A percentile compares a stretch with the other conserved stretches of the same genome.
Conservation (phyloP, 2,797 vertebrate species). For the Bucorvus abyssinicus region DNA sequence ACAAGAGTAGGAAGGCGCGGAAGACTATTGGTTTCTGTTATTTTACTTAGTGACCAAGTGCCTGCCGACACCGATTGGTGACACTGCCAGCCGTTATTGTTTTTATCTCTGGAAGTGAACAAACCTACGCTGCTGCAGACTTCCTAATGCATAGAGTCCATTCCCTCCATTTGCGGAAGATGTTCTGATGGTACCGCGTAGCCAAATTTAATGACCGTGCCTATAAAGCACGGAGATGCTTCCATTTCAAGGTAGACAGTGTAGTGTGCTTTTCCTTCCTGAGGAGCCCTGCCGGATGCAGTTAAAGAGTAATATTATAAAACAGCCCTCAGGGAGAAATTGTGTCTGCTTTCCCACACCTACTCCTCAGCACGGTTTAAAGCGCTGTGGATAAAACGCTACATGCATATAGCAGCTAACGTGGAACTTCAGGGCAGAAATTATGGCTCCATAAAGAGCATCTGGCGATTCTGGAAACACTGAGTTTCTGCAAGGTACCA, state of each 20-base stretch:
- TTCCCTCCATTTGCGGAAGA: not conserved
- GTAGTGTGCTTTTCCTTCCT: not conserved
- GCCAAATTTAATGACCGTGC: not conserved
- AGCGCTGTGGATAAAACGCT: not conserved
- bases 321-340: not conserved
- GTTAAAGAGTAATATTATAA: not conserved
- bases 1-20: not conserved
- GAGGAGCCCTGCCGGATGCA: not conserved
- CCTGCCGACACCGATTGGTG: not conserved
- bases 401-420: not conserved
- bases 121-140: fast-evolving
- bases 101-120: not conserved
- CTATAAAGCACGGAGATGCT: not conserved
- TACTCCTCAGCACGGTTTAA: not conserved
- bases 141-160: not conserved
- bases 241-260: not conserved
- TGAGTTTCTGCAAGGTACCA: not conserved
- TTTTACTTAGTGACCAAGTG: not conserved
- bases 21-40: not conserved
- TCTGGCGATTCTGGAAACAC: not conserved
- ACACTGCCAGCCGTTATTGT: not conserved
- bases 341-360: not conserved
- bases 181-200: not conserved
- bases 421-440: not conserved
- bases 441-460: not conserved